A percentile compares a stretch with the other conserved stretches of the same genome.
These are phyloP conservation scores for Dolichallabes microphthalmus DNA, from an alignment of 2,113 vertebrate genomes.

Conservation along the genomic window DNA sequence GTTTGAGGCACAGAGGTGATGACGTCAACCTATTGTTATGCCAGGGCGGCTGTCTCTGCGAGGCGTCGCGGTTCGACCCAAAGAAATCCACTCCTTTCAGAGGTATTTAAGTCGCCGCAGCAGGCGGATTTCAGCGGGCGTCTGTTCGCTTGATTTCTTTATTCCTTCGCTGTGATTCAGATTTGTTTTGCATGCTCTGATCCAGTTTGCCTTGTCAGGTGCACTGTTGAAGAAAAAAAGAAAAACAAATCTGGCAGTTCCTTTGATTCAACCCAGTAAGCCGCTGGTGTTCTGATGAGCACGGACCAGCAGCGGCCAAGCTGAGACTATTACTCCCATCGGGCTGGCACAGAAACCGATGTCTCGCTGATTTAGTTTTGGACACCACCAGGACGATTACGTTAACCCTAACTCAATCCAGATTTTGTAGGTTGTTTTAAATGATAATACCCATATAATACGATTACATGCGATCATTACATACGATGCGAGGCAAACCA, in stretches of 20 bases:
- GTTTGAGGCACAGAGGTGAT: neutral
- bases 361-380: too few species aligned
- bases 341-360: too few species aligned
- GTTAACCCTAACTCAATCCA: too few species aligned
- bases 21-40: neutral
- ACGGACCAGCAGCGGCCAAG: too few species aligned
- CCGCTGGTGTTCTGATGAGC: conserved; percentile 55
- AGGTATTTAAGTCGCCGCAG: neutral
- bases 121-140: neutral
- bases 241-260: neutral
- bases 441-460: too few species aligned
- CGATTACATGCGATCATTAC: too few species aligned
- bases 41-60: neutral
- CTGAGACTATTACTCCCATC: too few species aligned
- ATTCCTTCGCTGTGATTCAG: neutral
- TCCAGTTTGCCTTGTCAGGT: neutral
- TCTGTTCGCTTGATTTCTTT: neutral
- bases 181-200: neutral
- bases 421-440: too few species aligned
- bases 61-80: neutral
- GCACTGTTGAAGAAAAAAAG: neutral
- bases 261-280: conserved; percentile 33
- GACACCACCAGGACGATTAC: too few species aligned
- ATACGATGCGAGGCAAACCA: too few species aligned
- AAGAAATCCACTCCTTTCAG: neutral